Percentiles rank a stretch among this genome's conserved stretches.
Evolutionary conservation across 2,888 invertebrate species (phyloP).

Genomic region (Synanthedon myopaeformis): DNA sequence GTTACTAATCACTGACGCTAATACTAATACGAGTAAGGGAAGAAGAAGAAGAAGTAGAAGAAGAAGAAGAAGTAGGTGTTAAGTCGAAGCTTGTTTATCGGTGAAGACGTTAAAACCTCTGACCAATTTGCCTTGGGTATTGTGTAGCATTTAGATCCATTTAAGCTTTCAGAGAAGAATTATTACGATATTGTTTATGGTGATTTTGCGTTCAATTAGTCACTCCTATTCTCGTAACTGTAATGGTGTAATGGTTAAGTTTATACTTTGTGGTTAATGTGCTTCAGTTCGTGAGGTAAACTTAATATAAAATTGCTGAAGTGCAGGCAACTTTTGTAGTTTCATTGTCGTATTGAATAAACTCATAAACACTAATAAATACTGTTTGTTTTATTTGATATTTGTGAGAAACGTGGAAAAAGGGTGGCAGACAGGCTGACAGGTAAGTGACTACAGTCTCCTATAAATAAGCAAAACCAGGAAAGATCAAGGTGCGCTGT

Average conservation of each 20-base stretch:
- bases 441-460: too few relatives aligned
- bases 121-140: constrained; percentile 71
- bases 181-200: constrained; percentile 25
- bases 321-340: constrained; percentile 71
- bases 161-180: constrained; percentile 52
- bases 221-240: constrained; percentile 35
- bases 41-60: too few relatives aligned
- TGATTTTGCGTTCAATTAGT: constrained; percentile 67
- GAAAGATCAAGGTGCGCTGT: too few relatives aligned
- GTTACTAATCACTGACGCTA: constrained; percentile 29
- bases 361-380: constrained; percentile 63
- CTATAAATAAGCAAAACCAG: too few relatives aligned
- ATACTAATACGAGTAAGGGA: constrained; percentile 39
- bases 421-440: too few relatives aligned
- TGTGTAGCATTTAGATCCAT: constrained; percentile 67
- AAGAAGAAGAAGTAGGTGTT: constrained; percentile 50
- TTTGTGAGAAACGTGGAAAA: too few relatives aligned
- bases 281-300: constrained; percentile 67
- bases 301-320: constrained; percentile 46
- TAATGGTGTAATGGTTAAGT: constrained; percentile 47
- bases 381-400: constrained; percentile 16
- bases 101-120: constrained; percentile 58
- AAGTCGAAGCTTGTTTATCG: constrained; percentile 62
- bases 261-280: constrained; percentile 57
- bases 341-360: constrained; percentile 72